Evolutionary conservation across 30 jellyfish, hydroid and myxozoan genomes (phyloP).

Genomic region (Morbakka virulenta): DNA sequence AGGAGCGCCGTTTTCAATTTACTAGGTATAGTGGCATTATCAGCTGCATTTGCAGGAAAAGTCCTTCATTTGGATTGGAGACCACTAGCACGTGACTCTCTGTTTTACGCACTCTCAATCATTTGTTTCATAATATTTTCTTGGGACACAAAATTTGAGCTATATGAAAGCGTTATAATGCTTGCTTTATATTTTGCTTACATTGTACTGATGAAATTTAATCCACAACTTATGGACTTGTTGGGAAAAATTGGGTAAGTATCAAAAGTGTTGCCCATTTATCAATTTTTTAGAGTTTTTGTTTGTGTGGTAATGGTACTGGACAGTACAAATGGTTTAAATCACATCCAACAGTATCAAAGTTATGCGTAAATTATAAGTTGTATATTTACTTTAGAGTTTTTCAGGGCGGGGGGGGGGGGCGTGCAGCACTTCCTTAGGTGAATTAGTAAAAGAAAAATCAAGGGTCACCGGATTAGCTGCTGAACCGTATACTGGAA

Average conservation of each 20-base stretch:
- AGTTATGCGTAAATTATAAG: too few relatives aligned
- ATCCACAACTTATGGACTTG: constrained; percentile 69
- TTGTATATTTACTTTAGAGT: too few relatives aligned
- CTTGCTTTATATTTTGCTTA: constrained; percentile 58
- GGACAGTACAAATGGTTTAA: too few relatives aligned
- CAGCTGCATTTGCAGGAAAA: constrained; percentile 98
- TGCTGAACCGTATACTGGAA: too few relatives aligned
- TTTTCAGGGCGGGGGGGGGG: too few relatives aligned
- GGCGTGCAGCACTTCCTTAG: too few relatives aligned
- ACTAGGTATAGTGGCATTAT: constrained; percentile 88
- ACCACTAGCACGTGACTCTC: constrained; percentile 80
- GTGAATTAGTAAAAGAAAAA: too few relatives aligned
- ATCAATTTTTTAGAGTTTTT: too few relatives aligned
- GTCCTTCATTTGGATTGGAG: constrained; percentile 87
- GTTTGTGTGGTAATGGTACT: too few relatives aligned
- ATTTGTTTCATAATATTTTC: constrained; percentile 58
- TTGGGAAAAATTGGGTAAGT: constrained; percentile 65
- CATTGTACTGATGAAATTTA: constrained; percentile 75
- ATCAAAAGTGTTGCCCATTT: too few relatives aligned
- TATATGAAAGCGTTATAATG: constrained; percentile 79
- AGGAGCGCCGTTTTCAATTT: constrained; percentile 97
- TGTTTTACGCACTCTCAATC: constrained; percentile 79
- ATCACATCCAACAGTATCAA: too few relatives aligned
- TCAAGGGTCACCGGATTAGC: too few relatives aligned
- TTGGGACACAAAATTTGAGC: constrained; percentile 83